Evolutionary conservation across 2,113 vertebrate genomes (phyloP).

Genomic region (Rhinopithecus roxellana): DNA sequence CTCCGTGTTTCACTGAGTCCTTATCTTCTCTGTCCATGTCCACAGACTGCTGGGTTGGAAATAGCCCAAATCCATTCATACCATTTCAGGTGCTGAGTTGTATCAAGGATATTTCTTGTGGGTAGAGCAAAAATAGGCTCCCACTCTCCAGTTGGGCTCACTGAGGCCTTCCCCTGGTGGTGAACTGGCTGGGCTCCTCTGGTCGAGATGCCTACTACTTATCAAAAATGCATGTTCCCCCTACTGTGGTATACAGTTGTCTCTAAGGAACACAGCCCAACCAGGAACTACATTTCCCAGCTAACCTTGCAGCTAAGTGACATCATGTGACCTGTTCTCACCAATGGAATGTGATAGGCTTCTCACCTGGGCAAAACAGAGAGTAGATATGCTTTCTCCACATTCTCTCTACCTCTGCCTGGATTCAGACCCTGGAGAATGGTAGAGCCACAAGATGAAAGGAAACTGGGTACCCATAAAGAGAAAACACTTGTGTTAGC

Average conservation of each 20-base stretch:
- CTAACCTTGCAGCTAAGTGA: background rate
- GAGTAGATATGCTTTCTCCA: background rate
- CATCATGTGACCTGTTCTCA: slow-evolving; percentile 17
- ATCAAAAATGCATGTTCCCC: background rate
- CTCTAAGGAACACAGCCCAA: background rate
- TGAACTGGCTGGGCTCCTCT: background rate
- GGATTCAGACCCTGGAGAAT: background rate
- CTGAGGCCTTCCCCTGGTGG: background rate
- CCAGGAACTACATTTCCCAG: slow-evolving; percentile 45
- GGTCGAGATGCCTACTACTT: background rate
- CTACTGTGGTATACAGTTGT: background rate
- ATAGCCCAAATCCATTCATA: slow-evolving; percentile 61
- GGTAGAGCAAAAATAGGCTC: background rate
- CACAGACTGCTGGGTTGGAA: slow-evolving; percentile 78
- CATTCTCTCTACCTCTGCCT: background rate
- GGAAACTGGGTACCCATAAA: background rate
- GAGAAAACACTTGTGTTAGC: background rate
- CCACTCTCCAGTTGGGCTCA: background rate
- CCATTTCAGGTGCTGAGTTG: background rate
- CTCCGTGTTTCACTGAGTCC: slow-evolving; percentile 66
- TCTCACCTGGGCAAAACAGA: background rate
- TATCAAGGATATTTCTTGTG: background rate
- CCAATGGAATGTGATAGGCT: background rate
- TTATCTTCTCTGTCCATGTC: slow-evolving; percentile 77
- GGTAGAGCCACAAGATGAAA: background rate